phyloP scores from a whole-genome alignment of 2,113 vertebrate genomes.

The Ptyas mucosa region DNA sequence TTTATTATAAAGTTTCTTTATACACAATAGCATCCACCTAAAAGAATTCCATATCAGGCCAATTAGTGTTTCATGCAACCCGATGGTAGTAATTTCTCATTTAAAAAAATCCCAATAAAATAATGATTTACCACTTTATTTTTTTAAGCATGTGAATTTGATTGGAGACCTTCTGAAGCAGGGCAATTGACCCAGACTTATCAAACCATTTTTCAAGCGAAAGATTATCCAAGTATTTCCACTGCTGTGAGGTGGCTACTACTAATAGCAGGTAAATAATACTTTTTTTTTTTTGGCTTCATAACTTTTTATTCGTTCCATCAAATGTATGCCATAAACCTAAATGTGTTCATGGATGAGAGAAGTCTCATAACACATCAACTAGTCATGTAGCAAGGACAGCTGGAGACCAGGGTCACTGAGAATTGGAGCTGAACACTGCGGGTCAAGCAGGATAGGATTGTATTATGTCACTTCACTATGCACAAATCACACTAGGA shows the following conservation, averaged over 20 bases:
- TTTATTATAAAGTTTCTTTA: neutral
- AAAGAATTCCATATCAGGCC: neutral
- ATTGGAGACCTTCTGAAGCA: neutral
- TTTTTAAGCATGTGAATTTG: neutral
- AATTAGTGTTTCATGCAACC: neutral
- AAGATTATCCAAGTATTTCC: neutral
- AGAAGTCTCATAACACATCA: neutral
- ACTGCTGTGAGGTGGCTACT: neutral
- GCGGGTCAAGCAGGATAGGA: neutral
- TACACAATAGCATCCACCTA: neutral
- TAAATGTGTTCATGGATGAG: neutral
- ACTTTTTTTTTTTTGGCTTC: neutral
- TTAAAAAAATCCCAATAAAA: neutral
- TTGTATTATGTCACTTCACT: neutral
- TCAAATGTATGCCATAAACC: neutral
- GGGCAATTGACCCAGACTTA: neutral
- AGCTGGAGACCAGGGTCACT: neutral
- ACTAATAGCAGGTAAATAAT: neutral
- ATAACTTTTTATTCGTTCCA: neutral
- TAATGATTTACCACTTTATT: neutral
- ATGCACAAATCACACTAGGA: neutral
- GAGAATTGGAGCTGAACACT: neutral
- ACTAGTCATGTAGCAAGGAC: neutral
- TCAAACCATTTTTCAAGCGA: neutral
- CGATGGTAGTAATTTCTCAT: neutral